Evolutionary conservation across 2,797 vertebrate species (phyloP), one percentile per base, ranked within the genome.

Genomic region (Enteromius treurensis): DNA sequence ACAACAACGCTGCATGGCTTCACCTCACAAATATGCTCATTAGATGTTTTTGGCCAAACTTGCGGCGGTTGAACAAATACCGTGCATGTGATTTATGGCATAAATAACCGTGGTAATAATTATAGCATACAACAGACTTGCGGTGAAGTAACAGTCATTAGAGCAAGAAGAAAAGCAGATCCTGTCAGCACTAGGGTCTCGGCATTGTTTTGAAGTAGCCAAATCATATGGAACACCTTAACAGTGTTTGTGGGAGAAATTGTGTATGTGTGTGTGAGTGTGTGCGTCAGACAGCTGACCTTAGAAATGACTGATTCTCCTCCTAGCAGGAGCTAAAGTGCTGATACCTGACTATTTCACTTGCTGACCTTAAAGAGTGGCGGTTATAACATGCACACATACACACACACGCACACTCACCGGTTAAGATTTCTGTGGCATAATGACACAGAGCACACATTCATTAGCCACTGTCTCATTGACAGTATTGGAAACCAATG

Each of bases 341-440:
- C 84, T 86, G 82, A 88, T 83, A 82, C 79, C 68, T 84, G 80
- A 62, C 78, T 76, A 82, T 87, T 82, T 55, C 79, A 77, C 60
- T 73, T 84, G 76, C 77, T 86, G 76, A 76, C 78, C 77, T 84
- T 77, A 69, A 64, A 67, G 68, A 82, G 32, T 37, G 76, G 58
- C 5, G 23, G 64, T 58, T 62, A 47, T 34, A 67, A 37, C 34
- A 69, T 62, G 21, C 81, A 68, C 53, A 49, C 62, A 68, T 37
- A 60, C 69, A 68, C n/a, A 68, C n/a, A 85, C 40, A 45, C 77
- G 73, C 40, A 37, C 62, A 47, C 62, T 23, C 60, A 60, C 40
- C 29, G 26, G 47, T 82, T 83, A 47, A 49, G 47, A 74, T 47
- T 74, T 60, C 73, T 79, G 37, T 79, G 68, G 60, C 79, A 84